Conservation (phyloP, 1,140 invertebrate genomes). For the Drosophila subpulchrella region DNA sequence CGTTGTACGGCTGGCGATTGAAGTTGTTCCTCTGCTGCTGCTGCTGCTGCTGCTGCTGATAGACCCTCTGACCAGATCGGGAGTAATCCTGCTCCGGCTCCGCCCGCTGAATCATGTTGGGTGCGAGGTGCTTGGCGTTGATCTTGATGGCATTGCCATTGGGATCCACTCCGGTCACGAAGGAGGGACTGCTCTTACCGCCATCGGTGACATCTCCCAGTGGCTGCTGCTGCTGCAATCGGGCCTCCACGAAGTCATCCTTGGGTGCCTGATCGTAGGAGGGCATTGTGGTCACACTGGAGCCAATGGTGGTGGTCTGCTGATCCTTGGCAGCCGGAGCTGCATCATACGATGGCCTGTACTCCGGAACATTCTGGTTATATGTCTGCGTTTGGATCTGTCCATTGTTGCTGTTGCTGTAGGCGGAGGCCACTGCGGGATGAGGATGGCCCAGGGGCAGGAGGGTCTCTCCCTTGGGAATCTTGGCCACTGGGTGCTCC, state of each 20-base stretch:
- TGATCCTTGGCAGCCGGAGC: constrained; percentile 46
- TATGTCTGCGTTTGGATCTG: constrained; percentile 56
- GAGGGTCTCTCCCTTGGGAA: constrained; percentile 85
- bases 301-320: constrained; percentile 64
- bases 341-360: constrained; percentile 48
- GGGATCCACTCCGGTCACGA: constrained; percentile 48
- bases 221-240: constrained; percentile 53
- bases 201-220: constrained; percentile 55
- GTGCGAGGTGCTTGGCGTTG: constrained; percentile 56
- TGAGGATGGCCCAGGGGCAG: constrained; percentile 76
- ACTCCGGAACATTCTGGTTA: constrained; percentile 59
- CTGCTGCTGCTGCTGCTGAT: constrained; percentile 51
- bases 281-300: constrained; percentile 75
- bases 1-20: constrained; percentile 56
- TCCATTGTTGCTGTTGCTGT: constrained; percentile 60
- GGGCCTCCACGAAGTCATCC: constrained; percentile 70
- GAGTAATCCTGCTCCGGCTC: constrained; percentile 64
- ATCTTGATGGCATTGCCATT: constrained; percentile 69
- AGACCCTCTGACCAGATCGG: constrained; percentile 35
- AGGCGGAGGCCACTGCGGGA: constrained; percentile 74
- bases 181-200: constrained; percentile 21
- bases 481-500: constrained; percentile 87
- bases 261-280: constrained; percentile 67
- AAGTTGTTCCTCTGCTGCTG: constrained; percentile 45
- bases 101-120: constrained; percentile 53